Conservation (phyloP, 1,140 invertebrate species). For the Mycetomoellerius zeteki region DNA sequence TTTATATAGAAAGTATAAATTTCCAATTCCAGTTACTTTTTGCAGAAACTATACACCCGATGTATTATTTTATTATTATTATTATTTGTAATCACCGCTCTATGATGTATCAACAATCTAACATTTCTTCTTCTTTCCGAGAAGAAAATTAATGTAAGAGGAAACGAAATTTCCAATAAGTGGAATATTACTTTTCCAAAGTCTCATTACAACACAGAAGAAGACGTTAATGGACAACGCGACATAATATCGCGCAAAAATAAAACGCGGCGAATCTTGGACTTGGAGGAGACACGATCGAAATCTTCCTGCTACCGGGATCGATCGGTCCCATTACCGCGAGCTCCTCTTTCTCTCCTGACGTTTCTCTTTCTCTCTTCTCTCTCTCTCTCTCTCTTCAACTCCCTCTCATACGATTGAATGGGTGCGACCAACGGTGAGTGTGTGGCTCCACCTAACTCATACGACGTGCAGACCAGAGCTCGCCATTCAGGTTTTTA, state of each 20-base stretch:
- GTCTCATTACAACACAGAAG: neutral
- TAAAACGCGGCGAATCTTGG: slow-evolving; percentile 39
- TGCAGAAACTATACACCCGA: no score
- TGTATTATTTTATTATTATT: neutral
- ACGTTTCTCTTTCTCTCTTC: neutral
- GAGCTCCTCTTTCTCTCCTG: neutral
- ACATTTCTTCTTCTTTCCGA: neutral
- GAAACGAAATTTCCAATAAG: slow-evolving; percentile 7
- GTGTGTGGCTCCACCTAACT: slow-evolving; percentile 59
- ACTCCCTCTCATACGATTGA: neutral
- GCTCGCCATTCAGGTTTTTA: slow-evolving; percentile 77
- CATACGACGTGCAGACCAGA: slow-evolving; percentile 37
- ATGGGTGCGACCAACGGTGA: slow-evolving; percentile 39
- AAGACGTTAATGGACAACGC: slow-evolving; percentile 9
- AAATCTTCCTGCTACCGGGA: slow-evolving; percentile 36
- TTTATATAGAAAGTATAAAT: no score
- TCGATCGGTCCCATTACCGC: slow-evolving; percentile 42
- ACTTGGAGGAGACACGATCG: slow-evolving; percentile 21
- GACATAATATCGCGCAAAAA: slow-evolving; percentile 32
- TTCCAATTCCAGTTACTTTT: no score
- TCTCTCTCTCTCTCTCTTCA: neutral
- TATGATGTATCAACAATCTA: neutral
- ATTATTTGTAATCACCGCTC: neutral
- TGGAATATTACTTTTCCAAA: slow-evolving; percentile 27
- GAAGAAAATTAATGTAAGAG: slow-evolving; percentile 18